Base-by-base conservation (phyloP, 2,797 vertebrate species). In the Bucorvus abyssinicus region DNA sequence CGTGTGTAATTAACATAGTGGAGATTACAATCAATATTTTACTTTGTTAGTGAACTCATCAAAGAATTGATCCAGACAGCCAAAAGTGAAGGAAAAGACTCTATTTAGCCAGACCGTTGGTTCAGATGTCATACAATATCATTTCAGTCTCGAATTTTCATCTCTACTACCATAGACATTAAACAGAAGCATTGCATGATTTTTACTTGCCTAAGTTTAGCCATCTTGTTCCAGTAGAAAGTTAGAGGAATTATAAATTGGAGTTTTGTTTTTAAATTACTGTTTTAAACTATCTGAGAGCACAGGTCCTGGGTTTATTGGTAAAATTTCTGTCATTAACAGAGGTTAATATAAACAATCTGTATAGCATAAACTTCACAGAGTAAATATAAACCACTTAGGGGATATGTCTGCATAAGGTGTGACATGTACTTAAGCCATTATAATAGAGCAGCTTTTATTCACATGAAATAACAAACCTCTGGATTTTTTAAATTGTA, bases 71-170 rank as follows among this genome's bases (percentile, higher is more conserved):
- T 94, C 87, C 93, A 97, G 96, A 96, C 84, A 95, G 76, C 65
- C 45, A 96, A 92, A 96, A 93, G 67, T 84, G 65, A 97, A 96
- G 74, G 87, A 91, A 95, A 97, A 79, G 71, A 83, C 84, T 97
- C 92, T 89, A 13, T 94, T 97, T 90, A 97, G 74, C 70, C 94
- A 95, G 83, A 71, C 90, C 97, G 81, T 94, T 95, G 87, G 55
- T 97, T 95, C 96, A 95, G 91, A 95, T 95, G 96, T 97, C 97
- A 95, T 97, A 95, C 71, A 96, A 69, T 94, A 97, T 97, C 75
- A 96, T 97, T 97, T 95, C 91, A 97, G 95, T 96, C 93, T 95
- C 97, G 94, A 97, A 97, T 94, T 96, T 97, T 97, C 90, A 68
- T 88, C 82, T 67, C 59, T 77, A 76, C 90, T 98, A 97, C 95